Conservation (phyloP, 2,888 invertebrate species). For the Ariolimax columbianus region DNA sequence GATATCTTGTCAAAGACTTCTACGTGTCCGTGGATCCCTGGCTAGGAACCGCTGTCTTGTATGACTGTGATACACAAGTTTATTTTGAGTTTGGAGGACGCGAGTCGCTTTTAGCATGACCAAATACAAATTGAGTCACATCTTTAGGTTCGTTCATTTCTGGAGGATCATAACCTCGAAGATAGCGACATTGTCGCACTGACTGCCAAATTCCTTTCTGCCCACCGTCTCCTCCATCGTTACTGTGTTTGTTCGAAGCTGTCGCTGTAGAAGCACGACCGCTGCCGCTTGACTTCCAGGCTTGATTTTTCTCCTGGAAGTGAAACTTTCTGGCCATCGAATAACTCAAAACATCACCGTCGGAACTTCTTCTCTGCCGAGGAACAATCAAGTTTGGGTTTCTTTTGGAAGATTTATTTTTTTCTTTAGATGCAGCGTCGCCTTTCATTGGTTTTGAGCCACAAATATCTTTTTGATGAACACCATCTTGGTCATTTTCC, state of each 20-base stretch:
- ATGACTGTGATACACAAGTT: not conserved
- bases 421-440: not conserved
- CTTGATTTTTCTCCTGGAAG: not conserved
- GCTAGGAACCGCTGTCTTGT: too few species aligned
- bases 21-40: too few species aligned
- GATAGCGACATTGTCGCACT: constrained; percentile 57
- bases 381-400: not conserved
- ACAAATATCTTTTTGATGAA: not conserved
- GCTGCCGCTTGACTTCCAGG: not conserved
- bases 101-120: constrained; percentile 10
- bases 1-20: too few species aligned
- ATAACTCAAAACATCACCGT: constrained; percentile 37
- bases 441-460: not conserved
- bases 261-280: not conserved
- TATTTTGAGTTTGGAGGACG: constrained; percentile 1
- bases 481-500: not conserved
- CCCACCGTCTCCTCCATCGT: not conserved
- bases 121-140: constrained; percentile 57
- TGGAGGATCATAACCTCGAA: constrained; percentile 62
- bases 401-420: not conserved
- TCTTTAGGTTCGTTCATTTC: constrained; percentile 59
- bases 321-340: not conserved
- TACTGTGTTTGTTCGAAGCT: not conserved
- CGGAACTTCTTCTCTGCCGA: constrained; percentile 29
- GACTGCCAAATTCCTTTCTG: constrained; percentile 55